Base-by-base conservation (phyloP, 2,113 vertebrate genomes). In the Canis aureus region DNA sequence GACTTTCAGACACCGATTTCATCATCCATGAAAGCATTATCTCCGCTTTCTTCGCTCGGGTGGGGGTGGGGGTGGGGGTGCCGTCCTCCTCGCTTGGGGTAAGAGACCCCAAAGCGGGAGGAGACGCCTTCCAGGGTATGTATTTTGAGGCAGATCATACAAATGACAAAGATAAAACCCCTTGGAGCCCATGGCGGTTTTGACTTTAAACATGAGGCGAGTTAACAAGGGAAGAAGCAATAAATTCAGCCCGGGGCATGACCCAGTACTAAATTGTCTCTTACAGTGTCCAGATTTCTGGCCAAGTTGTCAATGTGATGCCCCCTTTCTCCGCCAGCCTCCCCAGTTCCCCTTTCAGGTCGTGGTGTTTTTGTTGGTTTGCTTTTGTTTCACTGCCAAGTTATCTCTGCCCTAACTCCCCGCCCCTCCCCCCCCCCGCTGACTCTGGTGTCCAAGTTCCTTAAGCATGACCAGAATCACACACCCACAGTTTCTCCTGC, bases 261-360 rank as follows among this genome's bases (percentile, higher is more conserved):
- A 97, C 97, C 97, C 74, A 62, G 74, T 90, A 82, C 98, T 97
- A 97, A 98, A 97, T 96, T 89, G 96, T 94, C 86, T 97, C 94
- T 92, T 96, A 97, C 94, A 95, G 95, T 95, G 97, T 98, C 96
- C 96, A 97, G 97, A 95, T 98, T 97, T 97, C 92, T 53, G 84
- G 94, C 97, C 95, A 94, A 89, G 43, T 96, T 97, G 97, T 98
- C 95, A 91, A 16, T 86, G n/a, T 35, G 96, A 95, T 93, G 94
- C 85, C 94, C 85, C 69, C 23, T 59, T 94, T 97, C 81, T 67
- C 76, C 23, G 10, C 22, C 9, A 32, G 55, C 94, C 92, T 94
- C 89, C 67, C 62, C 49, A 8, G 2, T 82, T 67, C 76, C 79
- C 51, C 90, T 94, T 90, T 93, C 85, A 74, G 96, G 71, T 81